Evolutionary conservation across 2,113 vertebrate genomes (phyloP).

Genomic region (Oryzias celebensis): DNA sequence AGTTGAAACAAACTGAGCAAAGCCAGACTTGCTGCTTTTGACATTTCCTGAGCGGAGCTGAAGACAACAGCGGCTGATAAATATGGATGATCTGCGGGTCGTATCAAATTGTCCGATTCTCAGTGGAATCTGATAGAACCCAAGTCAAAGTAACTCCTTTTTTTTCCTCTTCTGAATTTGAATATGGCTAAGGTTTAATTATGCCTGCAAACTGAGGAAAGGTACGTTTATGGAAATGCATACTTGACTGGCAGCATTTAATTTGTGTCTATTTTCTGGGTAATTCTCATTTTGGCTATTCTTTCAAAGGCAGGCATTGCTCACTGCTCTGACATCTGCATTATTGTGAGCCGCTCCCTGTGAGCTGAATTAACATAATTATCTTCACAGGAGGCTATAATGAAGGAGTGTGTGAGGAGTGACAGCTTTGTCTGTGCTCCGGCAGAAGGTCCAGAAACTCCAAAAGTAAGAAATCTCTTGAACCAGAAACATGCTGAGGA

Average conservation of each 20-base stretch:
- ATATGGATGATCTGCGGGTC: neutral
- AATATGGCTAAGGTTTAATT: neutral
- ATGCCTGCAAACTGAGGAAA: neutral
- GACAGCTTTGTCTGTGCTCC: slow-evolving; percentile 12
- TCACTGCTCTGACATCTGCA: too few relatives aligned
- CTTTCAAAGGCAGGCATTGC: too few relatives aligned
- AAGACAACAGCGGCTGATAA: neutral
- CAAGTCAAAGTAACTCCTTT: neutral
- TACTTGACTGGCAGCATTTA: neutral
- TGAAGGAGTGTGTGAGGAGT: slow-evolving; percentile 10
- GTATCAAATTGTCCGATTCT: neutral
- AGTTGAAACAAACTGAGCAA: neutral
- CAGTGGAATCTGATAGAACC: neutral
- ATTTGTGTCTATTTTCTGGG: too few relatives aligned
- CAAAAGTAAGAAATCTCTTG: slow-evolving; percentile 16
- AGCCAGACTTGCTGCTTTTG: neutral
- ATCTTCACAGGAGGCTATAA: neutral
- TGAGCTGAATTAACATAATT: neutral
- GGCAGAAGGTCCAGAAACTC: slow-evolving; percentile 32
- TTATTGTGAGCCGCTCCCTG: neutral
- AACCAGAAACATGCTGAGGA: slow-evolving; percentile 59
- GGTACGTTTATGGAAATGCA: slow-evolving; percentile 7
- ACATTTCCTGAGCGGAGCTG: neutral
- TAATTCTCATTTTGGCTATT: too few relatives aligned
- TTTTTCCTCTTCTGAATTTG: neutral